Conservation (phyloP, 2,888 invertebrate species). For the Hydrotaea cyrtoneurina region DNA sequence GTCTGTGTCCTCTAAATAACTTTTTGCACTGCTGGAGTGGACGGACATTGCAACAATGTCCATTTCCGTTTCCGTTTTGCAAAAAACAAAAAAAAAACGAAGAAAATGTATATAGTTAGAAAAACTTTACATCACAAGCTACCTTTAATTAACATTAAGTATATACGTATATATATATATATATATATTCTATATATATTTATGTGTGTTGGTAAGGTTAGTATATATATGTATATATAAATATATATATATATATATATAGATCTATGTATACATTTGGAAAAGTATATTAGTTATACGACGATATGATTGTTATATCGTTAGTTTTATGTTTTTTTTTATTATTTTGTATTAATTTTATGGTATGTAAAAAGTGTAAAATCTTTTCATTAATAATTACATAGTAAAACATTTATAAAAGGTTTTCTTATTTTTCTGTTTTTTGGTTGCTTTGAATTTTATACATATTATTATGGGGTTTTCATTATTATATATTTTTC, state of each 20-base stretch:
- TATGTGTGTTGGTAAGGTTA: conserved; percentile 42
- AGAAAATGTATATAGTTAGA: not conserved
- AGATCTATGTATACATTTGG: conserved; percentile 38
- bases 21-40: not conserved
- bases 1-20: not conserved
- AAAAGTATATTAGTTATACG: conserved; percentile 55
- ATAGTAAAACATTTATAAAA: conserved; percentile 66
- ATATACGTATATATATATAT: conserved; percentile 24
- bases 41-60: conserved; percentile 7
- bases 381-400: conserved; percentile 58
- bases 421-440: conserved; percentile 70
- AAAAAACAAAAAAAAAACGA: not conserved
- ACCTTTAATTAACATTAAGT: conserved; percentile 60
- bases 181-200: conserved; percentile 9
- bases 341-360: conserved; percentile 25
- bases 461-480: conserved; percentile 62
- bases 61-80: not conserved
- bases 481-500: not conserved
- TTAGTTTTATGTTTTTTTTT: conserved; percentile 39
- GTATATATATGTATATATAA: not conserved
- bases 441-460: conserved; percentile 70
- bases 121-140: conserved; percentile 64
- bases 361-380: conserved; percentile 65
- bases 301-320: conserved; percentile 61
- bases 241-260: conserved; percentile 17